Percentiles rank a stretch among this genome's conserved stretches.
These are phyloP conservation scores for Carassius gibelio DNA, from an alignment of 2,113 vertebrate genomes.

Conservation along the genomic window DNA sequence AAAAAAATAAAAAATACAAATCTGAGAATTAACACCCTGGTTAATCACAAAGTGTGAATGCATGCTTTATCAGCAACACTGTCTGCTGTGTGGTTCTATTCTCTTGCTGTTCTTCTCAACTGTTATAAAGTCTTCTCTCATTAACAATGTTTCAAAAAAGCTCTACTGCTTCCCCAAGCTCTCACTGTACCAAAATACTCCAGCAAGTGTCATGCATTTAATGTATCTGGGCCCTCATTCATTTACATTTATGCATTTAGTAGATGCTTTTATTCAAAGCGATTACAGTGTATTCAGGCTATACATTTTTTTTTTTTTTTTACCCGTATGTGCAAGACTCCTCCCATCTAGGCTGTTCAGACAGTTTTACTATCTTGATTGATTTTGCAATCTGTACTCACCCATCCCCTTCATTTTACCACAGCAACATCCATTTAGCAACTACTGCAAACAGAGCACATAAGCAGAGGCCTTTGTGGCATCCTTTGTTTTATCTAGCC, in stretches of 20 bases:
- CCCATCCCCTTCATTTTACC: conserved; percentile 40
- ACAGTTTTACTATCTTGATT: conserved; percentile 62
- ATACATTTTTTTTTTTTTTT: no score
- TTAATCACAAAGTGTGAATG: conserved; percentile 32
- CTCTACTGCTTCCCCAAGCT: conserved; percentile 42
- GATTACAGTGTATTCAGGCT: no score
- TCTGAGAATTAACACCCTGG: conserved; percentile 43
- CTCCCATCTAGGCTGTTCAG: conserved; percentile 31
- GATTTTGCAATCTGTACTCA: conserved; percentile 51
- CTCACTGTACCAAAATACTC: conserved; percentile 61
- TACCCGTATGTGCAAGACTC: conserved; percentile 22
- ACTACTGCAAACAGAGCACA: background rate
- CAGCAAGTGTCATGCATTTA: conserved; percentile 55
- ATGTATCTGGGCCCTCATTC: conserved; percentile 57
- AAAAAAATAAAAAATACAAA: background rate
- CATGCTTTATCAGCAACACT: conserved; percentile 40
- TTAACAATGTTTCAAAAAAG: conserved; percentile 39
- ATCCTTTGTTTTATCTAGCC: no score
- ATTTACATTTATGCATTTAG: conserved; percentile 50
- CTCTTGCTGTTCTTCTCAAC: conserved; percentile 4
- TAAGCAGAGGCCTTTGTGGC: conserved; percentile 28
- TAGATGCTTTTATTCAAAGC: no score
- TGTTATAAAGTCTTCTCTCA: conserved; percentile 42
- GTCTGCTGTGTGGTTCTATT: conserved; percentile 19
- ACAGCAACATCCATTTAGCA: conserved; percentile 41